Evolutionary conservation across 2,113 vertebrate genomes (phyloP), one percentile per base, ranked within the genome.

Genomic region (Dinomys branickii): DNA sequence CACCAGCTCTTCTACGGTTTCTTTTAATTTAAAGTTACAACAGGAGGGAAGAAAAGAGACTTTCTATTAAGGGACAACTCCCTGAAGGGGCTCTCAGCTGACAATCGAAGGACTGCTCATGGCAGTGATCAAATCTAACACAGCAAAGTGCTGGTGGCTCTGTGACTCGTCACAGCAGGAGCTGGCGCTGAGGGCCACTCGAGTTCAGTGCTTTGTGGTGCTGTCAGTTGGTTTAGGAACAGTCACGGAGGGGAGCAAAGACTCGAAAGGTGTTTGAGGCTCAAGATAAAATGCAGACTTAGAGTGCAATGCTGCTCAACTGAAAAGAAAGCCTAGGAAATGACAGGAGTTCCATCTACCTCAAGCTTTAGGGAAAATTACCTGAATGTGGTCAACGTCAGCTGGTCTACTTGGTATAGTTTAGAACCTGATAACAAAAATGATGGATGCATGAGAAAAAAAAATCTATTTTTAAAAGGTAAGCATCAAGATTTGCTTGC

Each of bases 21-120:
- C 98, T 98, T 98, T 98, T 98, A 98, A 98, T 98, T 98, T 98
- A 97, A 98, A 98, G 98, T 98, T 98, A 98, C 96, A 98, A 98
- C 91, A 96, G 97, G 95, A 98, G 98, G 95, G 94, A 95, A 97
- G 81, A 84, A 92, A 87, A 96, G 95, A 98, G 90, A 97, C 80
- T 98, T 97, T 98, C 97, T 98, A 98, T 98, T 98, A 98, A 98
- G 98, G 95, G 97, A 98, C 98, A 98, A 97, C 97, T 98, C 97
- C 96, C 97, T 98, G 98, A 98, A 98, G 97, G 94, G 96, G 98
- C 98, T 98, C 98, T 98, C 98, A 98, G 97, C 97, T 90, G 97
- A 98, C 98, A 98, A 98, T 98, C 98, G 98, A 98, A 98, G 98
- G 97, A 96, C 97, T 97, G 98, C 97, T 98, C 97, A 97, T 97